Base-by-base conservation (phyloP, 2,888 invertebrate species). In the Sphaerophoria rueppellii region DNA sequence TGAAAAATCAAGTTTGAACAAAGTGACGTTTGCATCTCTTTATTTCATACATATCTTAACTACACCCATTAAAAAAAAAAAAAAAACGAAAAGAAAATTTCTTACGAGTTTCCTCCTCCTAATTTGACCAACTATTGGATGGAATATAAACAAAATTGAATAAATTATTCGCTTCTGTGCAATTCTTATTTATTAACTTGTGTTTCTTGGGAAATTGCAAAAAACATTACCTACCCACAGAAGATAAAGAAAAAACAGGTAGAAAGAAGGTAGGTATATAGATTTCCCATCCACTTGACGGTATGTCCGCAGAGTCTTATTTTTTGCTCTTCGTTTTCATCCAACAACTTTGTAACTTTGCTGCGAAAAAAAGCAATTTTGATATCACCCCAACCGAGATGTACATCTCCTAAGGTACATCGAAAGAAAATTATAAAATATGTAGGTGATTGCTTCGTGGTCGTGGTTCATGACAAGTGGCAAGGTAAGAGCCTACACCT, bases 21-120 rank as follows among this genome's bases (percentile, higher is more conserved):
- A 78, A 82, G 82, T 82, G 82, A 82, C 82, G 82, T 82, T 71
- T 78, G 70, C 74, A 77, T 40, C 60, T 72, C 40, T 72, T 57
- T 63, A 55, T 69, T 58, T 50, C 67, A 76, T 75, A 60, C 32
- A 52, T 74, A 37, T 58, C 57, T 32, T 35, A 16, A 60, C 69
- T 40, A 40, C 70, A 71, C 50, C 35, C 50, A 67, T 57, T 35
- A 16, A 34, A 71, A 63, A 63, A 48, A 60, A 60, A 61, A 9
- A 4, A 50, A 37, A 48, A 60, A 52, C 34, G 63, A 54, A 81
- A 76, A 71, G 65, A 63, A 63, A 82, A 73, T 72, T 40, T 82
- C 70, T 50, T 65, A 78, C 63, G 32, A 78, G 43, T 74, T 74
- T 82, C 65, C 70, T 78, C 57, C 63, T 58, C 60, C 37, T 63